phyloP scores from a whole-genome alignment of 2,888 invertebrate genomes.

The Tachina grossa region DNA sequence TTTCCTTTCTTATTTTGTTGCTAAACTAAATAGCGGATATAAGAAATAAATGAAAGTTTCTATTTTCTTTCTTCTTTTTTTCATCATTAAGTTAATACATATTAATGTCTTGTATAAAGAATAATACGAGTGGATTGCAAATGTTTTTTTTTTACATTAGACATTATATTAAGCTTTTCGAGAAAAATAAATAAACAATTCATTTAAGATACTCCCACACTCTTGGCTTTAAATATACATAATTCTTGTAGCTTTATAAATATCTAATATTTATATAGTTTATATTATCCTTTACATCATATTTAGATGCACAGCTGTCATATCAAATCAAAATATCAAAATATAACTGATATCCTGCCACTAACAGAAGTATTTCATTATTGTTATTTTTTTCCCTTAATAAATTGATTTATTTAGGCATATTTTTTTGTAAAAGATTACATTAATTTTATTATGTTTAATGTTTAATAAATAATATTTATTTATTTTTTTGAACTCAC shows the following conservation, averaged over 20 bases:
- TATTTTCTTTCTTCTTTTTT: not conserved
- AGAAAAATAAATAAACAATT: not conserved
- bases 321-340: not conserved
- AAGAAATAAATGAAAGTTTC: slow-evolving; percentile 53
- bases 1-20: slow-evolving; percentile 23
- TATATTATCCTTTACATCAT: not conserved
- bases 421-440: not conserved
- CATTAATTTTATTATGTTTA: not conserved
- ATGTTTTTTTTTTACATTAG: not conserved
- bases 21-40: slow-evolving; percentile 49
- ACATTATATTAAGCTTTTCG: no score
- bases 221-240: no score
- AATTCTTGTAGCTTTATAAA: no score
- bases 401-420: not conserved
- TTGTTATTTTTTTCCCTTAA: not conserved
- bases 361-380: not conserved
- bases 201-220: not conserved
- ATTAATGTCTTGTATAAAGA: no score
- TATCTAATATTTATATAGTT: no score
- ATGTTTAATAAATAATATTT: slow-evolving; percentile 25
- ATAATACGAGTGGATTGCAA: no score
- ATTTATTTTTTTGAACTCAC: not conserved
- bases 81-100: no score
- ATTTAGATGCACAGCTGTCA: not conserved
- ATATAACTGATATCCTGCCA: slow-evolving; percentile 20